Evolutionary conservation across 1,140 invertebrate species (phyloP), one percentile per base, ranked within the genome.

Genomic region (Cephus cinctus): DNA sequence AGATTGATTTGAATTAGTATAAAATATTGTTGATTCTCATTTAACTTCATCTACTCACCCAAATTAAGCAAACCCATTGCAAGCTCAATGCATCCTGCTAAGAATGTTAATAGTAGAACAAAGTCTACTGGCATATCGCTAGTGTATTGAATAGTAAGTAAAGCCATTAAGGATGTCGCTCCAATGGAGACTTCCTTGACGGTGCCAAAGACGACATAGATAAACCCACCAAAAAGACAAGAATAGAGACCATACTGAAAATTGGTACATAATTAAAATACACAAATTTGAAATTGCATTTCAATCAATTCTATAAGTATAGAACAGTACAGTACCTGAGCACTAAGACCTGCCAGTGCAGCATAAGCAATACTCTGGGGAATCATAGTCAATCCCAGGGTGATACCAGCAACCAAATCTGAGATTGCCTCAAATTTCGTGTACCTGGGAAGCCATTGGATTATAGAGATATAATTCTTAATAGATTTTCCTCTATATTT

Each of bases 141-240:
- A 9, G 85, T 89, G 50, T 86, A 89, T 57, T 90, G 85, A 34
- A 86, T 76, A 4, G 87, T 88, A 23, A 92, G 73, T 19, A 95
- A 75, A 31, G 90, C 81, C 87, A 94, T 90, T 14, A 95, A 78
- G 27, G 89, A 91, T 0, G 90, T 92, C 0, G 92, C 90, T 19
- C 92, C 92, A 50, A 96, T 92, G 0, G 91, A 94, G 2, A 96
- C 87, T 77, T 96, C 89, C 67, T 88, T 92, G 35, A 93, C 87
- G 0, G 90, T 93, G 4, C 94, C 95, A 57, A 98, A 85, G 45
- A 95, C 69, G 27, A 88, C 78, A 69, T 98, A 98, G 12, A 96
- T 75, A 57, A 96, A 91, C 52, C 87, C 81, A 9, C 86, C 86
- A 64, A 87, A 77, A 57, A 88, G 86, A 4, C 85, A 81, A 1